phyloP scores from a whole-genome alignment of 2,888 invertebrate species.

The Brachycybe producta region DNA sequence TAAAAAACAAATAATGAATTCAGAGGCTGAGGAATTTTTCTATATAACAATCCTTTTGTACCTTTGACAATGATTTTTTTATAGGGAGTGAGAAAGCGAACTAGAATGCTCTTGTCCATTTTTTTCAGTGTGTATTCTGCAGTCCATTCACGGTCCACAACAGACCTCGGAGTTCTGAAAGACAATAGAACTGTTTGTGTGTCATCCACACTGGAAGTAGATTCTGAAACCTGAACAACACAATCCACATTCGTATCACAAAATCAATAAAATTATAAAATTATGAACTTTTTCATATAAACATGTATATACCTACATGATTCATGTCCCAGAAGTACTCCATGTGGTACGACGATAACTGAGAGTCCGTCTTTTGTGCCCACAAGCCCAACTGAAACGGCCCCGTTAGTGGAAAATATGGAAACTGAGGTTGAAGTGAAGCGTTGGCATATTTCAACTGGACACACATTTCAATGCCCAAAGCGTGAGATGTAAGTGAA shows the following conservation, averaged over 20 bases:
- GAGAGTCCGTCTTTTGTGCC: conserved; percentile 59
- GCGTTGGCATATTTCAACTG: conserved; percentile 51
- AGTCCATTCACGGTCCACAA: conserved; percentile 47
- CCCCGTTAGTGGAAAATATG: conserved; percentile 62
- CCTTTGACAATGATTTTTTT: conserved; percentile 30
- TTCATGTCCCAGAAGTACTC: conserved; percentile 27
- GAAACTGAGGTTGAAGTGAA: conserved; percentile 47
- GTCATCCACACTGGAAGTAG: too few species aligned
- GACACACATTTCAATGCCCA: conserved; percentile 73
- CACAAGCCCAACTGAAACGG: conserved; percentile 62
- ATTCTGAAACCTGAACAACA: too few species aligned
- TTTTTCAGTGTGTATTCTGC: conserved; percentile 28
- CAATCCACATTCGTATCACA: too few species aligned
- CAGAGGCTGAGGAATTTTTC: conserved; percentile 10
- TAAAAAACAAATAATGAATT: background rate
- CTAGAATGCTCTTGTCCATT: conserved; percentile 24
- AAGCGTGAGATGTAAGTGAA: conserved; percentile 23
- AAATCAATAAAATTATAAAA: too few species aligned
- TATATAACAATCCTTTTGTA: conserved; percentile 20
- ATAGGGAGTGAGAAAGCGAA: conserved; percentile 30
- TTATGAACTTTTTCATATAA: too few species aligned
- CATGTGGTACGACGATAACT: conserved; percentile 33
- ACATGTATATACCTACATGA: too few species aligned
- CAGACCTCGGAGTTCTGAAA: conserved; percentile 72
- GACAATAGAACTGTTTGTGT: conserved; percentile 39